Evolutionary conservation across 2,797 vertebrate genomes (phyloP).

Genomic region (Cynodonichthys magdalenae): DNA sequence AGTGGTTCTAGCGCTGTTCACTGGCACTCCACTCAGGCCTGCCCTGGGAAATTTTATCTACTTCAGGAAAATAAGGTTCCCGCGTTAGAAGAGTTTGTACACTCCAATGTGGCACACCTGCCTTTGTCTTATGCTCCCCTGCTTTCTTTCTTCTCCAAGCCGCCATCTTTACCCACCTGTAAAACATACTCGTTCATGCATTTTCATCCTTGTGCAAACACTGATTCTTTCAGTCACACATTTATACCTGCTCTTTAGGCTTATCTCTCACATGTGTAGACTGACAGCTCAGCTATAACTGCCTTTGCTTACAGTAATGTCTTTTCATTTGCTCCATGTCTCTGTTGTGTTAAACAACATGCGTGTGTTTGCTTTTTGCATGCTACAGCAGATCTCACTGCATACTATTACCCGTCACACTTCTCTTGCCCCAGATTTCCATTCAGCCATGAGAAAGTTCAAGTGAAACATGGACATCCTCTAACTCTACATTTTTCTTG

Average conservation of each 20-base stretch:
- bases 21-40: conserved; percentile 63
- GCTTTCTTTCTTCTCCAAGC: conserved; percentile 22
- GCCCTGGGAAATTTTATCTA: conserved; percentile 71
- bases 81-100: conserved; percentile 43
- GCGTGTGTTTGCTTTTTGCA: conserved; percentile 68
- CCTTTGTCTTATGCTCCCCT: conserved; percentile 25
- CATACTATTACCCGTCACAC: conserved; percentile 53
- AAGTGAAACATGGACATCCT: conserved; percentile 64
- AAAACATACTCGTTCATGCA: conserved; percentile 52
- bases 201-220: conserved; percentile 60
- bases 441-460: conserved; percentile 58
- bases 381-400: conserved; percentile 55
- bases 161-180: conserved; percentile 55
- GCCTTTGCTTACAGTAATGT: conserved; percentile 64
- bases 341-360: conserved; percentile 78
- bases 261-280: conserved; percentile 68
- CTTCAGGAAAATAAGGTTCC: conserved; percentile 58
- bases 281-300: conserved; percentile 63
- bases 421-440: conserved; percentile 59
- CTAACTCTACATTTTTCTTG: conserved; percentile 53
- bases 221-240: conserved; percentile 55
- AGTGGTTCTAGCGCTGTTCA: conserved; percentile 66
- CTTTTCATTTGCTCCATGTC: conserved; percentile 73
- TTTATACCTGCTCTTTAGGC: conserved; percentile 47
- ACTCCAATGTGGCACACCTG: conserved; percentile 38